A percentile compares a stretch with the other conserved stretches of the same genome.
Evolutionary conservation across 2,113 vertebrate species (phyloP).

Genomic region (Ascaphus truei): DNA sequence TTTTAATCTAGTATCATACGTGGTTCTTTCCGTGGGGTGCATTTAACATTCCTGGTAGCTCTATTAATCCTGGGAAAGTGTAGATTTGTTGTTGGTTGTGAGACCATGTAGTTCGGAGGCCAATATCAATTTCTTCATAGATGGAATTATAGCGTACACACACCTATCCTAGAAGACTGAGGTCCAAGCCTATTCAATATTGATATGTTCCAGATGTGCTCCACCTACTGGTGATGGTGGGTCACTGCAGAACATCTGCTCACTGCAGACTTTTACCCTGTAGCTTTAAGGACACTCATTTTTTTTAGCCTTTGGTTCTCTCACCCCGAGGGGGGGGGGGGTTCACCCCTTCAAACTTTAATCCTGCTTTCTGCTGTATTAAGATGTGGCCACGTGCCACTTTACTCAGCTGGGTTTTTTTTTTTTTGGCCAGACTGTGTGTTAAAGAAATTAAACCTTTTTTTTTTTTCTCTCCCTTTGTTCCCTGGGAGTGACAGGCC

Average conservation of each 20-base stretch:
- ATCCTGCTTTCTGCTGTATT: conserved; percentile 50
- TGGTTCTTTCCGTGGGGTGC: too few relatives aligned
- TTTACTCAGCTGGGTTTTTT: conserved; percentile 50
- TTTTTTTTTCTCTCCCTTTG: not conserved
- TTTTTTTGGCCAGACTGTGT: conserved; percentile 1
- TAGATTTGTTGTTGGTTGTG: too few relatives aligned
- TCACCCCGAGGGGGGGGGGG: too few relatives aligned
- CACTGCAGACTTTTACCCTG: not conserved
- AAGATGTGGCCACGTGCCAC: conserved; percentile 53
- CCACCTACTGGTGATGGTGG: accelerated
- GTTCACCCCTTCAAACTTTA: conserved; percentile 39
- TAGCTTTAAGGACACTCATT: conserved; percentile 7
- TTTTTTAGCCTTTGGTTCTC: not conserved
- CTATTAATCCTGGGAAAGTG: too few relatives aligned
- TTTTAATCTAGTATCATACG: too few relatives aligned
- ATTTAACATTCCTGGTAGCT: too few relatives aligned
- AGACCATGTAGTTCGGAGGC: too few relatives aligned
- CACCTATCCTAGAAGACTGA: too few relatives aligned
- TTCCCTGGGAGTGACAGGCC: not conserved
- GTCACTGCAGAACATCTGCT: not conserved
- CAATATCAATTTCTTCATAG: too few relatives aligned
- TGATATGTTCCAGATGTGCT: not conserved
- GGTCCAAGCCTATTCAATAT: too few relatives aligned
- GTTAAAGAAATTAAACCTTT: not conserved
- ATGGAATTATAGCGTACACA: too few relatives aligned